Evolutionary conservation across 1,140 invertebrate genomes (phyloP), one percentile per base, ranked within the genome.

Genomic region (Lepidostoma basale): DNA sequence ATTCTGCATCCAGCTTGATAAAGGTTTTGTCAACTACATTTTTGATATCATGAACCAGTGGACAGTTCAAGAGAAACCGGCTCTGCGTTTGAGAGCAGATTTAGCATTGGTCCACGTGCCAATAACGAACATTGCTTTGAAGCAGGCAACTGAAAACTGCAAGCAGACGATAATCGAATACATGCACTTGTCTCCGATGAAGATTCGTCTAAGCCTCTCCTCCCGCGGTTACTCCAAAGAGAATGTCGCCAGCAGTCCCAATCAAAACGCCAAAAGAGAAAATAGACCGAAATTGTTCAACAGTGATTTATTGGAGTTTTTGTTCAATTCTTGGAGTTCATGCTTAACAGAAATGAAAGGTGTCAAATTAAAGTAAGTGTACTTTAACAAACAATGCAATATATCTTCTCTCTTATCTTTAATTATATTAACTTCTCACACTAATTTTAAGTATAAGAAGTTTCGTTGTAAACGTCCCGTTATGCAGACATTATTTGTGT

Each of bases 1-100:
- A 74, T 89, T 92, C 70, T 87, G 85, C 74, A 76, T 94, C 4
- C 89, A 91, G 76, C 76, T 94, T 42, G 91, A 93, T 76, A 88
- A 89, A 77, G 86, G 88, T 58, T 91, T 92, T 76, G 78, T 92
- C 9, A 79, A 88, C 70, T 84, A 87, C 62, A 73, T 89, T 2
- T 85, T 86, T 72, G 86, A 89, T 75, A 81, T 89, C 12, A 78
- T 87, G 60, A 81, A 85, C 62, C 79, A 83, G 68, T 83, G 87
- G 77, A 79, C 85, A 42, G 73, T 82, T 39, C 80, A 85, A 71
- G 82, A 85, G 49, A 85, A 84, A 66, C 83, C 84, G 0, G 81
- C 82, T 14, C 78, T 84, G 5, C 77, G 83, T 62, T 76, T 87
- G 56, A 74, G 87, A 71, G 81, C 84, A 12, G 88, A 90, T 74